A percentile compares a stretch with the other conserved stretches of the same genome.
Evolutionary conservation across 2,797 vertebrate species (phyloP).

Genomic region (Carapus acus): DNA sequence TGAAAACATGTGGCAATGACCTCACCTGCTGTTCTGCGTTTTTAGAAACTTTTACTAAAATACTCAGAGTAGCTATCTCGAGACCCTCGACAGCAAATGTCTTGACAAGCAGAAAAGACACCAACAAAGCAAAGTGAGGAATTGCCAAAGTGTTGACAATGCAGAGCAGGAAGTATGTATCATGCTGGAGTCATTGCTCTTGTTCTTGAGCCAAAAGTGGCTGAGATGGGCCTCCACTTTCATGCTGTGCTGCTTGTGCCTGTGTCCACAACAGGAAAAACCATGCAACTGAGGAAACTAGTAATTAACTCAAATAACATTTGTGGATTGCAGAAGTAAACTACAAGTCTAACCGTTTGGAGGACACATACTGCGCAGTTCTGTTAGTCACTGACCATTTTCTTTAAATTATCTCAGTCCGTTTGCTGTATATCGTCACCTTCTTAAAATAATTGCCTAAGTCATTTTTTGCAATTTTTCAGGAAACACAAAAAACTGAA

Average conservation of each 20-base stretch:
- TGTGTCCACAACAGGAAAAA: conserved; percentile 49
- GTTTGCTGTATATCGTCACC: no score
- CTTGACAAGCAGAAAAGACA: conserved; percentile 26
- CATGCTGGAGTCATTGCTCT: conserved; percentile 38
- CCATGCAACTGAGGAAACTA: conserved; percentile 44
- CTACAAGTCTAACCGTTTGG: conserved; percentile 11
- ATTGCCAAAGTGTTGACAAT: conserved; percentile 47
- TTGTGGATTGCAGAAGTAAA: conserved; percentile 30
- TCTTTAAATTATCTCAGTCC: no score
- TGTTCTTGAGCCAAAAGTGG: conserved; percentile 48
- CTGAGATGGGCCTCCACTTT: conserved; percentile 26
- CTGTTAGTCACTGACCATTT: conserved; percentile 1
- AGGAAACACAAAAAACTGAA: no score
- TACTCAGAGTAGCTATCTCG: no score
- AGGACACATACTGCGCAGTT: background rate
- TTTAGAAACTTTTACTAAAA: conserved; percentile 6
- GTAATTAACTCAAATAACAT: conserved; percentile 52
- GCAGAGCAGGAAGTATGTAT: conserved; percentile 56
- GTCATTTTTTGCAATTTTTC: no score
- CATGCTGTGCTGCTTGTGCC: conserved; percentile 18
- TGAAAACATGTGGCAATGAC: background rate
- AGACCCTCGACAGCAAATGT: conserved; percentile 50
- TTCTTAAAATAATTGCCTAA: no score
- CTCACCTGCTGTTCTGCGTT: background rate
- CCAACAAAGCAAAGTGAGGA: conserved; percentile 30